Conservation (phyloP, 1,140 invertebrate genomes). For the Stenopsyche tienmushanensis region DNA sequence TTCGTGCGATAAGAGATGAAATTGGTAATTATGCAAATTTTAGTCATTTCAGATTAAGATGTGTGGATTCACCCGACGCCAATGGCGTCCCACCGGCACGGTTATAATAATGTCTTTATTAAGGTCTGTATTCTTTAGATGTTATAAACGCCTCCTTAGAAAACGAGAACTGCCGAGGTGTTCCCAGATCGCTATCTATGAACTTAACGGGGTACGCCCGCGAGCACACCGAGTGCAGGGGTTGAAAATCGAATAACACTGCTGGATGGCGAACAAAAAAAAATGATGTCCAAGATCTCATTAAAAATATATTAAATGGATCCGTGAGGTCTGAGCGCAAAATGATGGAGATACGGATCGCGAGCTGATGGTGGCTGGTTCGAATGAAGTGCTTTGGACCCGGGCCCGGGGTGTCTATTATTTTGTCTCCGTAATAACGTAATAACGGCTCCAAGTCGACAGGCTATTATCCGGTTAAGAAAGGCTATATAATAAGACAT, state of each 20-base stretch:
- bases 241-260: no score
- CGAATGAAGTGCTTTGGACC: slow-evolving; percentile 32
- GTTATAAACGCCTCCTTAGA: slow-evolving; percentile 28
- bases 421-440: slow-evolving; percentile 38
- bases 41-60: slow-evolving; percentile 1
- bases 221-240: background rate
- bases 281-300: background rate
- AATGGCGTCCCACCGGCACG: background rate
- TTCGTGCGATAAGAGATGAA: no score
- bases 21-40: slow-evolving; percentile 1
- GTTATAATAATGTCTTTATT: slow-evolving; percentile 35
- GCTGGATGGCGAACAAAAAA: background rate
- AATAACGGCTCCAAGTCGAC: slow-evolving; percentile 35
- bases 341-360: background rate
- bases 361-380: background rate
- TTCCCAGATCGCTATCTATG: slow-evolving; percentile 22
- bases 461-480: slow-evolving; percentile 32
- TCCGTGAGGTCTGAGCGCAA: background rate
- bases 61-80: background rate
- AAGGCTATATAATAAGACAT: slow-evolving; percentile 23
- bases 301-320: background rate
- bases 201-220: slow-evolving; percentile 9
- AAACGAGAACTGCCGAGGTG: background rate
- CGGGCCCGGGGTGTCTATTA: slow-evolving; percentile 28
- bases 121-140: slow-evolving; percentile 18